These are phyloP conservation scores for Aleiodes leptofemur DNA, from an alignment of 2,888 invertebrate species.

Conservation along the genomic window DNA sequence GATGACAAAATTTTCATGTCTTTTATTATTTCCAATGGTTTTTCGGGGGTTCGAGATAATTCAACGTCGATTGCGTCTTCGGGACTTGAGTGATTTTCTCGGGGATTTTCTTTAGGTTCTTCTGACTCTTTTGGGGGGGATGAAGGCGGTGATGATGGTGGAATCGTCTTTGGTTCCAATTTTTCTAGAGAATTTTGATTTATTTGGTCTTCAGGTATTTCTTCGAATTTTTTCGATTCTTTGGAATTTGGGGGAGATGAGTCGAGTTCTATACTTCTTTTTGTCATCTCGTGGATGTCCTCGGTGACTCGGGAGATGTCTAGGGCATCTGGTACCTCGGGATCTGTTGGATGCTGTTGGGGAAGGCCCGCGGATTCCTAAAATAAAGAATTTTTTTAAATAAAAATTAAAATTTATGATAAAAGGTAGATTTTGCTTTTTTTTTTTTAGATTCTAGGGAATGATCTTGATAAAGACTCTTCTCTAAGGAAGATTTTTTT, in stretches of 20 bases:
- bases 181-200: not conserved
- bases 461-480: too few species aligned
- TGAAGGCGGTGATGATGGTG: not conserved
- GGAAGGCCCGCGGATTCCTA: constrained; percentile 51
- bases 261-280: constrained; percentile 50
- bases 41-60: constrained; percentile 63
- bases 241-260: constrained; percentile 4
- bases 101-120: constrained; percentile 21
- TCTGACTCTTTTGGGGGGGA: constrained; percentile 18
- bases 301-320: constrained; percentile 62
- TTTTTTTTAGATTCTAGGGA: too few species aligned
- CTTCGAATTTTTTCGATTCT: not conserved
- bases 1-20: constrained; percentile 75
- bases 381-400: constrained; percentile 6
- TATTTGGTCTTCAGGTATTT: not conserved
- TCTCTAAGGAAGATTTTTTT: too few species aligned
- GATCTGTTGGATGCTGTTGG: constrained; percentile 38
- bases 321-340: constrained; percentile 59
- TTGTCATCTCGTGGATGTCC: constrained; percentile 63
- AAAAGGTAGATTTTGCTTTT: too few species aligned
- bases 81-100: not conserved
- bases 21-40: constrained; percentile 76
- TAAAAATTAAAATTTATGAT: too few species aligned
- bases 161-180: not conserved
- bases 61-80: constrained; percentile 4